Evolutionary conservation across 2,888 invertebrate species (phyloP).

Genomic region (Bimastos eiseni): DNA sequence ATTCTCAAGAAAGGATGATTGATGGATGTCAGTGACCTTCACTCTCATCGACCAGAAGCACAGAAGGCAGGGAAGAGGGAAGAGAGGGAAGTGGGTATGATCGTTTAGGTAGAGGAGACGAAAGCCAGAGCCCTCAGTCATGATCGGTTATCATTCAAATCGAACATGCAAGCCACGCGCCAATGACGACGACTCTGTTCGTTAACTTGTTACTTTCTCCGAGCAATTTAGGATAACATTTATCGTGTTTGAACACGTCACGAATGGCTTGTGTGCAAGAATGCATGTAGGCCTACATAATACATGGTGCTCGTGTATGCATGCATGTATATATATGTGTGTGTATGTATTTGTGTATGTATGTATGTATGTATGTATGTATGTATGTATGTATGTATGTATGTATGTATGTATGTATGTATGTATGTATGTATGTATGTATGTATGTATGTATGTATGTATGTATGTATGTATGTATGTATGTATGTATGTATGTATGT

Average conservation of each 20-base stretch:
- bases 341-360: background rate
- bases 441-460: background rate
- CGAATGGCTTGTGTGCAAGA: no score
- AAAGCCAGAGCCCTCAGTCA: slow-evolving; percentile 2
- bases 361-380: no score
- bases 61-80: background rate
- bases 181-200: background rate
- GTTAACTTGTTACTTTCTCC: background rate
- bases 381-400: no score
- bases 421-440: background rate
- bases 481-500: background rate
- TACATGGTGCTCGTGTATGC: background rate
- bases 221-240: background rate
- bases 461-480: background rate
- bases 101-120: background rate
- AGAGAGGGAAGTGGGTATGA: background rate
- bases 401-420: no score
- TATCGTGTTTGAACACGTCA: background rate
- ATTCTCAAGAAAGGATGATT: background rate
- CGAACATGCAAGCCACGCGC: background rate
- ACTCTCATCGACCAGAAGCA: background rate
- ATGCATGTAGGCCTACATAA: no score
- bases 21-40: background rate
- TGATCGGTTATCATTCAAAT: background rate
- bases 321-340: background rate